A percentile compares a stretch with the other conserved stretches of the same genome.
phyloP scores from a whole-genome alignment of 1,140 invertebrate species.

The Chironomus tepperi region DNA sequence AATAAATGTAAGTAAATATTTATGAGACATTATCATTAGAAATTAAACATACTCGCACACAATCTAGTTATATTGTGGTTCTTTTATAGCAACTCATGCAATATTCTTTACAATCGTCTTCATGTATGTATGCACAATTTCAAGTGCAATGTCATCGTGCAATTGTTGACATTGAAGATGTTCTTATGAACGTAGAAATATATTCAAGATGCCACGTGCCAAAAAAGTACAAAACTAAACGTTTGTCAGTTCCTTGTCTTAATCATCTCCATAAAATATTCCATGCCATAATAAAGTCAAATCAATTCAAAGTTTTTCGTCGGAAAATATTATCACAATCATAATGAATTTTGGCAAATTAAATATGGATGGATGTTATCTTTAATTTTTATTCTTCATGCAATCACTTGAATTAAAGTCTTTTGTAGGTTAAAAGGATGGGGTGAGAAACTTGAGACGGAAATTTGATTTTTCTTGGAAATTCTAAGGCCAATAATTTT shows the following conservation, averaged over 20 bases:
- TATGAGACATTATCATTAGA: not conserved
- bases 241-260: not conserved
- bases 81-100: too few species aligned
- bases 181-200: not conserved
- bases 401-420: too few species aligned
- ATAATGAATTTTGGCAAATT: conserved; percentile 3
- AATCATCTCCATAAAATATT: not conserved
- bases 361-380: not conserved
- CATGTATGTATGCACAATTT: not conserved
- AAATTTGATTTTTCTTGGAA: too few species aligned
- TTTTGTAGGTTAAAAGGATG: too few species aligned
- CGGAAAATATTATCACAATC: not conserved
- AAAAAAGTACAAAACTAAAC: not conserved
- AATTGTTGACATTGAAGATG: not conserved
- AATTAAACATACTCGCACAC: too few species aligned
- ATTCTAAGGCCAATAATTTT: too few species aligned
- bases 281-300: not conserved
- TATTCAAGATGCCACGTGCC: not conserved
- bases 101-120: too few species aligned
- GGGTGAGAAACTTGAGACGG: too few species aligned
- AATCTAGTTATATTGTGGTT: too few species aligned
- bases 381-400: not conserved
- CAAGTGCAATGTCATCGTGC: not conserved
- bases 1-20: not conserved
- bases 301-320: not conserved